phyloP scores from a whole-genome alignment of 30 jellyfish, hydroid and myxozoan species.

The Turritopsis dohrnii region DNA sequence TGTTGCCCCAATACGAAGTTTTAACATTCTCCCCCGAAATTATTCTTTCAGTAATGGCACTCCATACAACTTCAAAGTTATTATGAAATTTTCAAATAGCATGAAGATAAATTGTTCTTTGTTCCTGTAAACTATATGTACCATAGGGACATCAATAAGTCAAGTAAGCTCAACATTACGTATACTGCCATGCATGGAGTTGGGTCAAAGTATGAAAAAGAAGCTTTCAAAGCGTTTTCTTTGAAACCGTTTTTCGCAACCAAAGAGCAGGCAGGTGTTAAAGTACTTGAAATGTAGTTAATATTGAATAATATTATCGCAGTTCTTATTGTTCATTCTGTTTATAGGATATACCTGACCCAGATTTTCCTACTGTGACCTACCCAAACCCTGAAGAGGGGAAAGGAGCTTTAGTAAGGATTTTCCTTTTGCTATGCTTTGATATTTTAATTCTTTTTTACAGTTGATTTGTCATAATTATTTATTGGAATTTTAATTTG shows the following conservation, averaged over 20 bases:
- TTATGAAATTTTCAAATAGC: not conserved
- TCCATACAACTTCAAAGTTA: not conserved
- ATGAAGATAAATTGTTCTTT: no score
- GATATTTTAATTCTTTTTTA: not conserved
- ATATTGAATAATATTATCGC: no score
- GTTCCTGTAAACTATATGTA: not conserved
- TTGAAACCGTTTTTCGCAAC: slow-evolving; percentile 62
- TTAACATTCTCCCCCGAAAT: no score
- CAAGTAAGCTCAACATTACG: slow-evolving; percentile 48
- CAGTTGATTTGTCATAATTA: no score
- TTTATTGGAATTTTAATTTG: no score
- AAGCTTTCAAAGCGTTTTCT: slow-evolving; percentile 68
- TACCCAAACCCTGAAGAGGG: slow-evolving; percentile 97
- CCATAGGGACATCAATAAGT: slow-evolving; percentile 35
- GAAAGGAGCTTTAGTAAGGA: slow-evolving; percentile 70
- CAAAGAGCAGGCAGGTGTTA: slow-evolving; percentile 52
- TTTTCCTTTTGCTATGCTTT: not conserved
- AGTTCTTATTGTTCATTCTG: not conserved
- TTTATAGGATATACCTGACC: slow-evolving; percentile 79
- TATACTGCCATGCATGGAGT: slow-evolving; percentile 98
- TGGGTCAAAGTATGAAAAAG: slow-evolving; percentile 63
- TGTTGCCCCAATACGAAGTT: no score
- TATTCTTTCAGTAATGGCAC: no score
- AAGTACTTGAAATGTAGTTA: not conserved
- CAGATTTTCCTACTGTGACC: slow-evolving; percentile 91